These are phyloP conservation scores for Staurois parvus DNA, from an alignment of 2,797 vertebrate species.

Conservation along the genomic window DNA sequence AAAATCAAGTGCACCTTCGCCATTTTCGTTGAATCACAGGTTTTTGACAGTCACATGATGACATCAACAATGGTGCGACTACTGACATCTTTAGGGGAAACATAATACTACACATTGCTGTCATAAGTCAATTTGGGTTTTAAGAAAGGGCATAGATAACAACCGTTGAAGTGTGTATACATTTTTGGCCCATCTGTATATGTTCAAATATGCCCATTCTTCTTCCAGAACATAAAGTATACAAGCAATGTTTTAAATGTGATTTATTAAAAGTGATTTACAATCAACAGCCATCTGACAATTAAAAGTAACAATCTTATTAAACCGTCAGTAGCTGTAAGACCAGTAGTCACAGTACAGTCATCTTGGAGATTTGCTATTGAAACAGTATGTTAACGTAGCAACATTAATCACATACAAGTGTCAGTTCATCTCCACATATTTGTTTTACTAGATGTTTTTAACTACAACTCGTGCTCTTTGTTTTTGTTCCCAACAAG, in stretches of 20 bases:
- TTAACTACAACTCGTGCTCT: slow-evolving; percentile 87
- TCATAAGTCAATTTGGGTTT: no score
- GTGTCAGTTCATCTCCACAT: slow-evolving; percentile 55
- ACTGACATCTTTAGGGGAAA: no score
- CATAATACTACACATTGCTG: no score
- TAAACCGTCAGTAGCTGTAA: slow-evolving; percentile 15
- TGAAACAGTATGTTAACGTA: slow-evolving; percentile 51
- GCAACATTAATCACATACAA: slow-evolving; percentile 57
- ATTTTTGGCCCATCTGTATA: no score
- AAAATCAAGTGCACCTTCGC: no score
- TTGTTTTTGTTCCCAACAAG: slow-evolving; percentile 93
- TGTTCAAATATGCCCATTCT: no score
- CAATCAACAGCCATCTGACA: not conserved
- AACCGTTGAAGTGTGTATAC: no score
- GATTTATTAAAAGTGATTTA: not conserved
- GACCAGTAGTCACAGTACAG: slow-evolving; percentile 28
- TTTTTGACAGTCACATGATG: no score
- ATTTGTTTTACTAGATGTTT: slow-evolving; percentile 76
- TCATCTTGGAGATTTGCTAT: slow-evolving; percentile 31
- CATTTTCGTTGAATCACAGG: no score
- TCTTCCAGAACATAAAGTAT: not conserved
- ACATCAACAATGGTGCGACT: no score
- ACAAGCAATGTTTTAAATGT: not conserved
- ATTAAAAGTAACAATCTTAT: not conserved
- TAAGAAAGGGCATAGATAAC: no score